Evolutionary conservation across 2,888 invertebrate species (phyloP).

Genomic region (Tetrapedia diversipes): DNA sequence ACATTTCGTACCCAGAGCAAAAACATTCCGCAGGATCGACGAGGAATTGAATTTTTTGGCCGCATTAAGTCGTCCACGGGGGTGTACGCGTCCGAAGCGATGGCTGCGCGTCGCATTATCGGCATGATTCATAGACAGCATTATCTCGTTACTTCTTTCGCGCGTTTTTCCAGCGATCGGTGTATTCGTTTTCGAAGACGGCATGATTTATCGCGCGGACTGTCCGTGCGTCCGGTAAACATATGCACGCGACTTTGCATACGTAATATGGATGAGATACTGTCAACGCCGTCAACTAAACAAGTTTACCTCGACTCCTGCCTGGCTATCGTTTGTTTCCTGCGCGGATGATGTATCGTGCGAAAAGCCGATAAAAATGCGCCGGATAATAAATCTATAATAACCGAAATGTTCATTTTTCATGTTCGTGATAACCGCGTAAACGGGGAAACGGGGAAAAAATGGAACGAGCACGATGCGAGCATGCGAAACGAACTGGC

Average conservation of each 20-base stretch:
- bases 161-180: constrained; percentile 34
- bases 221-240: constrained; percentile 41
- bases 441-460: not conserved
- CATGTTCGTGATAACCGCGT: constrained; percentile 6
- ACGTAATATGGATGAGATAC: constrained; percentile 60
- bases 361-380: constrained; percentile 46
- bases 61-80: not conserved
- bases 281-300: constrained; percentile 63
- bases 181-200: constrained; percentile 35
- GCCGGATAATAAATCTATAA: constrained; percentile 17
- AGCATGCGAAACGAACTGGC: not conserved
- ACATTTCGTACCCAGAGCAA: not conserved
- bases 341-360: constrained; percentile 53
- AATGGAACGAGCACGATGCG: not conserved
- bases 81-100: not conserved
- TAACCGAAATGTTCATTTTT: constrained; percentile 14
- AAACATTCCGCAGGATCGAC: not conserved
- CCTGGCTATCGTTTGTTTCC: constrained; percentile 57
- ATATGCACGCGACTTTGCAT: constrained; percentile 54
- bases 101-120: constrained; percentile 24
- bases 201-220: constrained; percentile 52
- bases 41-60: not conserved
- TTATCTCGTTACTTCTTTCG: constrained; percentile 37
- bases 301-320: constrained; percentile 49
- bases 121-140: constrained; percentile 11